Evolutionary conservation across 2,888 invertebrate species (phyloP).

Genomic region (Eurois occulta): DNA sequence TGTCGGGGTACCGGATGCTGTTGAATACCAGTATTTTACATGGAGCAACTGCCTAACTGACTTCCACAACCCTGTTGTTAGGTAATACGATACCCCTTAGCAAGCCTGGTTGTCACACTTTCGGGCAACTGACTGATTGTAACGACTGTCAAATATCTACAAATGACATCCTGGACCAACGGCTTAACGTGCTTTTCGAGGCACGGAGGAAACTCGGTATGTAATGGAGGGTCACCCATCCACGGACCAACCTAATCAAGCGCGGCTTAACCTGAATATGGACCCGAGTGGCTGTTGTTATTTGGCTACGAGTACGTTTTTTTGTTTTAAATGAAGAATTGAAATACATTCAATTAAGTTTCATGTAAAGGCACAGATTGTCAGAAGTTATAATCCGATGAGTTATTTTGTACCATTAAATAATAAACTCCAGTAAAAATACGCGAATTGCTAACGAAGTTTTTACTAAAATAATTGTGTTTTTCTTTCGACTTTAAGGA

Average conservation of each 20-base stretch:
- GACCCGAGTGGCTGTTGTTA: neutral
- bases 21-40: no score
- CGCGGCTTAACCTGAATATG: neutral
- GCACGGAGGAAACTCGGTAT: neutral
- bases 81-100: neutral
- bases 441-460: conserved; percentile 37
- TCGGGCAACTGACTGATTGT: neutral
- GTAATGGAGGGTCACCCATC: neutral
- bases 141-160: neutral
- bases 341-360: neutral
- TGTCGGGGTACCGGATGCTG: no score
- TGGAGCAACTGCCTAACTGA: neutral
- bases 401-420: conserved; percentile 24
- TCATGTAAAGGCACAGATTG: neutral
- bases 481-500: conserved; percentile 19
- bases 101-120: neutral
- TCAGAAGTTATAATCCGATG: neutral
- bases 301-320: neutral
- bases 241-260: neutral
- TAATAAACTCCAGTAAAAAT: conserved; percentile 2
- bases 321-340: neutral
- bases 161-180: neutral
- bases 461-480: conserved; percentile 34
- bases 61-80: no score
- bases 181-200: neutral